Evolutionary conservation across 1,140 invertebrate genomes (phyloP).

Genomic region (Microplitis mediator): DNA sequence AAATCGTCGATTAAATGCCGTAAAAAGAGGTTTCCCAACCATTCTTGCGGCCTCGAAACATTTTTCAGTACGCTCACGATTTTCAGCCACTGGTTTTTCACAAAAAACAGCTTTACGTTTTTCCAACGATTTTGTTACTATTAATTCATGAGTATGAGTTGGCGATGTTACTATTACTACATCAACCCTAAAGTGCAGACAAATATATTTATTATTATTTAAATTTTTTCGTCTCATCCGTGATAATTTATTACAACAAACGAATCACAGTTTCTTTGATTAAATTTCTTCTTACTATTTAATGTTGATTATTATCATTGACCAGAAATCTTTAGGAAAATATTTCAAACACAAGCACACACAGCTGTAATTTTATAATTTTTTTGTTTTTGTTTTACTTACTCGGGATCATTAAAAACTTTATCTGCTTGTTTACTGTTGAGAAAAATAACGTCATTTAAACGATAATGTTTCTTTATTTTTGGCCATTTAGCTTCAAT

Average conservation of each 20-base stretch:
- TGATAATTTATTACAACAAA: neutral
- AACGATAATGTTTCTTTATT: slow-evolving; percentile 62
- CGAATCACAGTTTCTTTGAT: too few relatives aligned
- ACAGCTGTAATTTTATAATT: too few relatives aligned
- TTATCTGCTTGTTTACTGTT: slow-evolving; percentile 60
- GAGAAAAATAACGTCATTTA: slow-evolving; percentile 61
- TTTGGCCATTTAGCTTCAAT: slow-evolving; percentile 56
- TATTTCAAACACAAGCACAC: too few relatives aligned
- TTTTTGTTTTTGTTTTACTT: slow-evolving; percentile 36
- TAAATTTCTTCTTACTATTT: too few relatives aligned
- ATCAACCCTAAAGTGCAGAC: slow-evolving; percentile 57
- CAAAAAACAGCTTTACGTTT: slow-evolving; percentile 72
- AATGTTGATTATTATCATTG: too few relatives aligned
- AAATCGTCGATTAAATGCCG: slow-evolving; percentile 74
- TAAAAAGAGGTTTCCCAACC: slow-evolving; percentile 65
- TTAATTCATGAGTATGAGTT: slow-evolving; percentile 68
- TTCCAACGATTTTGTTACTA: slow-evolving; percentile 66
- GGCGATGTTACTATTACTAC: slow-evolving; percentile 67
- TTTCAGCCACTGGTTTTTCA: slow-evolving; percentile 74
- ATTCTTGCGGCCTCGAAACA: slow-evolving; percentile 68
- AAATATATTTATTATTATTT: neutral
- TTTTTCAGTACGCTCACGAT: slow-evolving; percentile 60
- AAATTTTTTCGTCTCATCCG: neutral
- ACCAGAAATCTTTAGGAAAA: too few relatives aligned
- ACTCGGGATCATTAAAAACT: slow-evolving; percentile 67